phyloP scores from a whole-genome alignment of 2,888 invertebrate genomes.

The Dasysyrphus albostriatus region DNA sequence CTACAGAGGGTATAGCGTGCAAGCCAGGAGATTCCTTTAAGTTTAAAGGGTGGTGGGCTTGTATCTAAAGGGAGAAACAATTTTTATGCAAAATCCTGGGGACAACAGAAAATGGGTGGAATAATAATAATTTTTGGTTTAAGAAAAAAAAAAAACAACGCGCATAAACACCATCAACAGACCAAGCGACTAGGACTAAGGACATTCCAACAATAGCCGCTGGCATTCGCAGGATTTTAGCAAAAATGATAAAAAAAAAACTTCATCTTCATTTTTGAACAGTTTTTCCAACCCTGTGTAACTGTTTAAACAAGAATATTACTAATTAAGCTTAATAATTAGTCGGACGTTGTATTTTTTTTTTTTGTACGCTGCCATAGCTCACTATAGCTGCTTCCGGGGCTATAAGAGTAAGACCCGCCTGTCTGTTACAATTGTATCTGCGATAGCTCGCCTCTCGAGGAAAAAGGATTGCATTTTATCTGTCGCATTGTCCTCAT shows the following conservation, averaged over 20 bases:
- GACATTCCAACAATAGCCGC: slow-evolving; percentile 63
- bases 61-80: slow-evolving; percentile 24
- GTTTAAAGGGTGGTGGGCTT: background rate
- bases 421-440: slow-evolving; percentile 74
- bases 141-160: slow-evolving; percentile 5
- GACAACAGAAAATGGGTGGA: slow-evolving; percentile 68
- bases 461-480: slow-evolving; percentile 73
- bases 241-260: slow-evolving; percentile 9
- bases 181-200: slow-evolving; percentile 47
- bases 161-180: slow-evolving; percentile 55
- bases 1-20: background rate
- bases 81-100: slow-evolving; percentile 63
- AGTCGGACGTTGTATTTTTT: slow-evolving; percentile 68
- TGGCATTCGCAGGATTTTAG: slow-evolving; percentile 51
- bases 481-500: slow-evolving; percentile 72
- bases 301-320: slow-evolving; percentile 76
- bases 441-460: slow-evolving; percentile 40
- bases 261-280: slow-evolving; percentile 32
- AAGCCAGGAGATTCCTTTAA: background rate
- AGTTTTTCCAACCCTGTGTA: slow-evolving; percentile 47
- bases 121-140: slow-evolving; percentile 65
- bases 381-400: slow-evolving; percentile 54
- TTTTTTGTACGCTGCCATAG: slow-evolving; percentile 10
- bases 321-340: slow-evolving; percentile 77
- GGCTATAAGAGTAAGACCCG: slow-evolving; percentile 48